A percentile compares a stretch with the other conserved stretches of the same genome.
Evolutionary conservation across 2,888 invertebrate genomes (phyloP).

Genomic region (Mesodorylaimus sp.): DNA sequence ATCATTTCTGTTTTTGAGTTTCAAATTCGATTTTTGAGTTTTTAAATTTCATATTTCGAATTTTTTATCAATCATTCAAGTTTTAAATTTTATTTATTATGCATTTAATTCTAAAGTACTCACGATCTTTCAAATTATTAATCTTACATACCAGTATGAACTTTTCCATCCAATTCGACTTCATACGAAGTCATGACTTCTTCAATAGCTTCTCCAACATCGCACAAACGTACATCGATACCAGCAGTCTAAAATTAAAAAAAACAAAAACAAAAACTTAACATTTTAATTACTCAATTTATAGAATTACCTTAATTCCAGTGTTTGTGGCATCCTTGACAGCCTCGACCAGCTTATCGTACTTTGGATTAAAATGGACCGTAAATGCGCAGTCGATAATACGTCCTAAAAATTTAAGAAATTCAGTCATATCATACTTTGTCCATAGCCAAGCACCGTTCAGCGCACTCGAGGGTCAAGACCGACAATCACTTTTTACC

Average conservation of each 20-base stretch:
- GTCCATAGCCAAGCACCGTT: no score
- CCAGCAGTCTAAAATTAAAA: constrained; percentile 48
- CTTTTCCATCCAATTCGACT: constrained; percentile 85
- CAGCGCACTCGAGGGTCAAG: neutral
- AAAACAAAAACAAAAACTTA: neutral
- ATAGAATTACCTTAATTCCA: constrained; percentile 52
- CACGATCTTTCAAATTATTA: constrained; percentile 3
- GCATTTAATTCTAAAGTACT: no score
- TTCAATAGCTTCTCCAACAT: constrained; percentile 83
- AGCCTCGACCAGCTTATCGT: constrained; percentile 76
- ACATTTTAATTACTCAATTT: neutral
- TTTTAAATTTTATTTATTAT: constrained; percentile 1
- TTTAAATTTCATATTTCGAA: neutral
- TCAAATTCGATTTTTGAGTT: neutral
- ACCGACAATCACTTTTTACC: no score
- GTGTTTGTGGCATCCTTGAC: constrained; percentile 96
- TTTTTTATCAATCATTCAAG: no score
- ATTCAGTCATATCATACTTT: no score
- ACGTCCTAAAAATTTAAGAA: constrained; percentile 40
- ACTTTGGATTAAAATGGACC: constrained; percentile 82
- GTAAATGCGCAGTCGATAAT: constrained; percentile 99
- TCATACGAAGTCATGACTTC: constrained; percentile 99
- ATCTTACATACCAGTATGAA: constrained; percentile 50
- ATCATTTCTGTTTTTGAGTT: neutral
- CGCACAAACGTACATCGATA: constrained; percentile 89